These are phyloP conservation scores for Ophioninae sp. DNA, from an alignment of 2,888 invertebrate species.

Conservation along the genomic window DNA sequence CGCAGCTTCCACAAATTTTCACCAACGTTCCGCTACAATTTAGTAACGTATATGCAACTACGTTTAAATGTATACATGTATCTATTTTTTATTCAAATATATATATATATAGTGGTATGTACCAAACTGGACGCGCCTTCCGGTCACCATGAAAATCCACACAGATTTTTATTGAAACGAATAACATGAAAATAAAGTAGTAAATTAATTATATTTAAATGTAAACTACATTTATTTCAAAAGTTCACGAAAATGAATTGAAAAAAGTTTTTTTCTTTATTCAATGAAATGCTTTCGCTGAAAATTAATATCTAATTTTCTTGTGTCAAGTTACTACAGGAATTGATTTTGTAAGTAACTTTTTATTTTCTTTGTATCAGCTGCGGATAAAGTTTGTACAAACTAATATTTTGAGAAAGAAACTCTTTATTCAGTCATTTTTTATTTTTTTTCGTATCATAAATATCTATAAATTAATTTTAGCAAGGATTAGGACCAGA, in stretches of 20 bases:
- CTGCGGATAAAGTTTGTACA: too few relatives aligned
- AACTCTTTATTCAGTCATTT: neutral
- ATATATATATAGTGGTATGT: neutral
- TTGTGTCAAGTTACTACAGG: neutral
- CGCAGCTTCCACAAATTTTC: constrained; percentile 58
- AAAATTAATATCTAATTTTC: neutral
- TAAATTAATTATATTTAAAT: too few relatives aligned
- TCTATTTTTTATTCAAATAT: neutral
- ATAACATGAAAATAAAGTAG: neutral
- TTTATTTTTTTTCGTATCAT: neutral
- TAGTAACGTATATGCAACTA: neutral
- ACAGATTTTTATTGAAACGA: neutral
- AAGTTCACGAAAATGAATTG: neutral
- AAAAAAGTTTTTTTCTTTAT: neutral
- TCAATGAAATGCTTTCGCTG: neutral
- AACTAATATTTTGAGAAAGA: too few relatives aligned
- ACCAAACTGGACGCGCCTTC: neutral
- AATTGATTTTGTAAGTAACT: neutral
- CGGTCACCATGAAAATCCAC: neutral
- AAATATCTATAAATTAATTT: neutral
- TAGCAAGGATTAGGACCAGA: neutral
- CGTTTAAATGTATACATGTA: neutral
- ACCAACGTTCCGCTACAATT: neutral
- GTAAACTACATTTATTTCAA: neutral
- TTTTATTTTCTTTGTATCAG: too few relatives aligned